These are phyloP conservation scores for Myoxocephalus aenaeus DNA, from an alignment of 2,797 vertebrate species.

Conservation along the genomic window DNA sequence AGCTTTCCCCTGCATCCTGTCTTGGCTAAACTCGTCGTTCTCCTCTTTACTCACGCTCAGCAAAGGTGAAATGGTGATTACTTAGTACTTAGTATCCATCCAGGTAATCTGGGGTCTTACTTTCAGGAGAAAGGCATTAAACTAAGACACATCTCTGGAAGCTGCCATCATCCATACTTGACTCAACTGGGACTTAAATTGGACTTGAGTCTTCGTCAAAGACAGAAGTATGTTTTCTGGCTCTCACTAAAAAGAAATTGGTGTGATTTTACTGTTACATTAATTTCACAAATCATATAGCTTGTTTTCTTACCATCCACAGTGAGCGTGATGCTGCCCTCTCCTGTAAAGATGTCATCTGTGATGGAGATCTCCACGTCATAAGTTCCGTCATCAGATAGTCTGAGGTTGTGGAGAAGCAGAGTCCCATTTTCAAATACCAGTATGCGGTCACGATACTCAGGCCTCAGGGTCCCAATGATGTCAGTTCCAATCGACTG, in stretches of 20 bases:
- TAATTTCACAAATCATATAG: not conserved
- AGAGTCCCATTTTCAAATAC: constrained; percentile 95
- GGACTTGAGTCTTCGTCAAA: not conserved
- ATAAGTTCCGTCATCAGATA: constrained; percentile 91
- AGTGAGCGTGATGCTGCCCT: constrained; percentile 93
- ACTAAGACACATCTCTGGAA: not conserved
- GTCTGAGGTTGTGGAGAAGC: constrained; percentile 91
- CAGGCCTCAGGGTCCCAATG: constrained; percentile 91
- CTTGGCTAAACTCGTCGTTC: not conserved
- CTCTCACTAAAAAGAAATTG: not conserved
- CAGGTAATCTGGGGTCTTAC: not conserved
- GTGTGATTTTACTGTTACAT: not conserved
- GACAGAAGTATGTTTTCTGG: not conserved
- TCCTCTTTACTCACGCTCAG: not conserved
- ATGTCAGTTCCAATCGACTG: constrained; percentile 96
- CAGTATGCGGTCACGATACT: constrained; percentile 93
- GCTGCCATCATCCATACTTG: not conserved
- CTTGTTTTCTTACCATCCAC: constrained; percentile 90
- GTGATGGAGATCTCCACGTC: constrained; percentile 98
- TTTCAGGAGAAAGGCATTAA: not conserved
- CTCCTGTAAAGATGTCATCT: constrained; percentile 93
- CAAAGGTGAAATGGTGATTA: not conserved
- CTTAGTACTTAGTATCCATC: not conserved
- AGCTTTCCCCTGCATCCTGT: not conserved
- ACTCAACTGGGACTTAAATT: not conserved